Base-by-base conservation (phyloP, 2,888 invertebrate species). In the Drosophila longiperda region DNA sequence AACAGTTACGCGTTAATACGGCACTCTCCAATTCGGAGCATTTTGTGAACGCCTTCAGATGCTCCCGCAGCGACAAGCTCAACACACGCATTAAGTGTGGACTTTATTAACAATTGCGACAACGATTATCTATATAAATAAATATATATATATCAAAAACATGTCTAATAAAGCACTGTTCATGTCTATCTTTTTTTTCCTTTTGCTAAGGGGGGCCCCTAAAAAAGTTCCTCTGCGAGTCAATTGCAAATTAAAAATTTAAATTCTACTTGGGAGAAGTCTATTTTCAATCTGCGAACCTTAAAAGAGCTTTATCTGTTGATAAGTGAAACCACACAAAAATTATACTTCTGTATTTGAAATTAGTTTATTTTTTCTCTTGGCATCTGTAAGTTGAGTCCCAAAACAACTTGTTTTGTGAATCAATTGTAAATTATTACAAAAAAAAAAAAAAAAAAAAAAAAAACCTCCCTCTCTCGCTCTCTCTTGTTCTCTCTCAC, bases 61-160 rank as follows among this genome's bases (percentile, higher is more conserved):
- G 92, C 53, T 61, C 81, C 3, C 77, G 73, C 15, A 87, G 83
- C 29, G 83, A 81, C 48, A 87, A 83, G 57, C 84, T 92, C 64
- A 91, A 93, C 62, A 89, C 90, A 0, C 85, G 80, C 60, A 83
- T 87, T 60, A 92, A 92, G 72, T 92, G 93, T 62, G 33, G 53
- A n/a, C 73, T 92, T 57, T 92, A 86, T 78, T 92, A 26, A 34
- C 17, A 23, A 23, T 45, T 23, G 15, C 23, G 15, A 23, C 23
- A 45, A 34, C 20, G 8, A 23, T 23, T 48, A 42, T 17, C 53
- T 55, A 32, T 26, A 60, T 23, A 15, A 45, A 15, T 53, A 57
- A 32, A 23, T 9, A 40, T n/a, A 57, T 29, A 49, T 17, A 20
- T 57, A 34, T 53, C 38, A 12, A 15, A 15, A 45, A 68, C 20